Conservation (phyloP, 2,888 invertebrate genomes). For the Rhimphoctona megacephalus region DNA sequence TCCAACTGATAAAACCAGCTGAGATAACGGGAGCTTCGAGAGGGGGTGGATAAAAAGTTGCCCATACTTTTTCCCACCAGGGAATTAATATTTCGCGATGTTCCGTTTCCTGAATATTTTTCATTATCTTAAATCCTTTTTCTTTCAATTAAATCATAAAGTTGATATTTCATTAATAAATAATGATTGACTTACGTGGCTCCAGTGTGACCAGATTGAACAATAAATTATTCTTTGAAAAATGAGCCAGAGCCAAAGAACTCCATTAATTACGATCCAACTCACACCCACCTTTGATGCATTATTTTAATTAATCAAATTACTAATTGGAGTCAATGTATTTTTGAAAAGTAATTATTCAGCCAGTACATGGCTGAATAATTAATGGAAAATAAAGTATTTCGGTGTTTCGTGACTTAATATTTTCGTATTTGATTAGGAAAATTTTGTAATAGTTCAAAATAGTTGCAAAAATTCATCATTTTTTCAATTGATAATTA, state of each 20-base stretch:
- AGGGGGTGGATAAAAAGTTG: slow-evolving; percentile 77
- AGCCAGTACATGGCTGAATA: no score
- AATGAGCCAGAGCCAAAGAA: slow-evolving; percentile 80
- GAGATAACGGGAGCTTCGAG: slow-evolving; percentile 76
- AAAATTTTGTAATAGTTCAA: not conserved
- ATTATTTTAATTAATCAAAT: slow-evolving; percentile 24
- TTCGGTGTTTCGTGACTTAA: not conserved
- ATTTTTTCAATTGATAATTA: not conserved
- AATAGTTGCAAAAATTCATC: not conserved
- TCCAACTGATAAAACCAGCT: slow-evolving; percentile 81
- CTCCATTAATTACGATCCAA: slow-evolving; percentile 77
- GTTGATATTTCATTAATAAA: slow-evolving; percentile 6
- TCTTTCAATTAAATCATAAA: not conserved
- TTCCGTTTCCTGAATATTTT: slow-evolving; percentile 74
- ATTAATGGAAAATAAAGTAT: not conserved
- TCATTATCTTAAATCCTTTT: not conserved
- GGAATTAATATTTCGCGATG: slow-evolving; percentile 74
- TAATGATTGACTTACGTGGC: slow-evolving; percentile 74
- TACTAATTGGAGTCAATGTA: no score
- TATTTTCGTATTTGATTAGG: not conserved
- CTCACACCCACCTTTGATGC: slow-evolving; percentile 74
- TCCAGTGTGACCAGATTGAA: slow-evolving; percentile 79
- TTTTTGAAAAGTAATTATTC: no score
- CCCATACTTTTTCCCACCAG: slow-evolving; percentile 82
- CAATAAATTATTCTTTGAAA: slow-evolving; percentile 81